Base-by-base conservation (phyloP, 2,888 invertebrate genomes). In the Euplagia quadripunctaria region DNA sequence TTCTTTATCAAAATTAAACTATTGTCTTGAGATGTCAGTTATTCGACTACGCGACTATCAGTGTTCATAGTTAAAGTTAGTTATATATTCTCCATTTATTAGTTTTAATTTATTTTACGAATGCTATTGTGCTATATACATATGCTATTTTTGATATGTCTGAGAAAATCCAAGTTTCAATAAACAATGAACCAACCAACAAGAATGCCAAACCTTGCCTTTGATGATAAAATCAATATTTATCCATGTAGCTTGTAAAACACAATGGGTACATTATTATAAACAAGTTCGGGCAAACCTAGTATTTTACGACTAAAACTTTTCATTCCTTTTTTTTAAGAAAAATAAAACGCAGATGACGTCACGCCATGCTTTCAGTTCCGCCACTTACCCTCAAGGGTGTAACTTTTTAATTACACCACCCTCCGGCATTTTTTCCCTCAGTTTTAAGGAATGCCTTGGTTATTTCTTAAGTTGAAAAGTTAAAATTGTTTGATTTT, bases 341-440 rank as follows among this genome's bases (percentile, higher is more conserved):
- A 74, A 75, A 78, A 75, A 84, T 83, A 84, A 83, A 82, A 83
- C 81, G 72, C 83, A 84, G 83, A 85, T 84, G 83, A 79, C 85
- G 85, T 82, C 71, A 73, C 69, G 66, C 63, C 68, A 14, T 71
- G 46, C 68, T 73, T 66, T 78, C 79, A 81, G 78, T 78, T 78
- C 66, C 75, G 75, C 75, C 72, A 76, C 85, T 84, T 85, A 77
- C 83, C 79, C 77, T 71, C 74, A 55, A 71, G 83, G 81, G 81
- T 83, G 82, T 85, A 83, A 84, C 83, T 84, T 84, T 85, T 83
- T 85, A 84, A 84, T 84, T 84, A 84, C 81, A 80, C 68, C 73
- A 52, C 64, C 75, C 64, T 58, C 73, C 72, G 43, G 77, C 72
- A 76, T 79, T 82, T 84, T 79, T 78, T 68, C 78, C 72, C 76